Evolutionary conservation across 2,888 invertebrate genomes (phyloP), one percentile per base, ranked within the genome.

Genomic region (Agrochola lychnidis): DNA sequence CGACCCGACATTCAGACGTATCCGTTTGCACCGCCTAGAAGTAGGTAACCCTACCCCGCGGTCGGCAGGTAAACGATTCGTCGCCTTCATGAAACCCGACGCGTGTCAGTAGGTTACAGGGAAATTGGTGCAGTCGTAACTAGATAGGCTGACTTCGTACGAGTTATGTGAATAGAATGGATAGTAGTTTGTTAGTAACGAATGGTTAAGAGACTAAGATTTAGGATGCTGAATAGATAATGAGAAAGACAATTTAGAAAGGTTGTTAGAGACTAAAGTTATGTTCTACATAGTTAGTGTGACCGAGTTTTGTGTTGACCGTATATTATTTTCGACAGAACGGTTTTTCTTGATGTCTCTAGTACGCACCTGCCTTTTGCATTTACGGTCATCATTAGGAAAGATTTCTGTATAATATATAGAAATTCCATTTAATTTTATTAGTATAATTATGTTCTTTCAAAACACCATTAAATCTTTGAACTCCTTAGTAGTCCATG

Each of bases 71-170:
- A 93, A 94, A 90, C 92, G 94, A 90, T 90, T 93, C 92, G 88
- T 90, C 95, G 92, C 95, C 93, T 91, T 86, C 77, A 73, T 77
- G 94, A 91, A 94, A 94, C 87, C 82, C 83, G 87, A 94, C 83
- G 81, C 91, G 87, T 89, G 92, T 93, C 85, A 94, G 87, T 94
- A 90, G 94, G 94, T 92, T 93, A 94, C 79, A 84, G 87, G 89
- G 90, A 89, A 89, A 91, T 88, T 73, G 76, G 82, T 82, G 68
- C 82, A 82, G 63, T 74, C 53, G 76, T 83, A 87, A 87, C 73
- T 25, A 63, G 79, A 87, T 87, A 85, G 62, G 45, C 61, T 48
- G 40, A 48, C 77, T 83, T 30, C 67, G 73, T 70, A 61, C 76
- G 40, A 82, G 62, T 83, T 82, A 82, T 82, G 79, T 72, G 76